Percentiles rank a stretch among this genome's conserved stretches.
Conservation (phyloP, 2,797 vertebrate species). For the Thalassophryne amazonica region DNA sequence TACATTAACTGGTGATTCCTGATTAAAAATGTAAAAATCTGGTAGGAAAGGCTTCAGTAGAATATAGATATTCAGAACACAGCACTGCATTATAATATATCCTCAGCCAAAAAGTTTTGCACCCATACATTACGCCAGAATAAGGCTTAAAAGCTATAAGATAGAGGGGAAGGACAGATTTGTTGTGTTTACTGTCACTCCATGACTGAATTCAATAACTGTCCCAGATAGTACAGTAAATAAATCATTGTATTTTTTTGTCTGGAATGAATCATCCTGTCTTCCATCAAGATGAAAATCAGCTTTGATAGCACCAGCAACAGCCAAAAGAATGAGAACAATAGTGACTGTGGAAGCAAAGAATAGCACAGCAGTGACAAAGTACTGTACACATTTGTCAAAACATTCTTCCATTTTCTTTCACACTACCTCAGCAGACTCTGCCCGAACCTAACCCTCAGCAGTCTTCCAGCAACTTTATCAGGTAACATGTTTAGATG, state of each 20-base stretch:
- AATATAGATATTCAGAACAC: too few species aligned
- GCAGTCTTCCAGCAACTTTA: neutral
- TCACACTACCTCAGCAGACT: neutral
- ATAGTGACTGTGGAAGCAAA: conserved; percentile 15
- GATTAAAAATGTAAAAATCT: too few species aligned
- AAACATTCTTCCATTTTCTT: conserved; percentile 26
- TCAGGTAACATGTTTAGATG: conserved; percentile 17
- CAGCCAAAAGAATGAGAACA: conserved; percentile 20
- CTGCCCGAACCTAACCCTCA: too few species aligned
- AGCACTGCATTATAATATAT: neutral
- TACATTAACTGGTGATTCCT: too few species aligned
- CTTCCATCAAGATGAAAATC: conserved; percentile 31
- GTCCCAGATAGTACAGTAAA: conserved; percentile 14
- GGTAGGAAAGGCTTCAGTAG: too few species aligned
- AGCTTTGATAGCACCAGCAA: conserved; percentile 38
- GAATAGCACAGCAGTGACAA: conserved; percentile 21
- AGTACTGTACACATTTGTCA: conserved; percentile 37
- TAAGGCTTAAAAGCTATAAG: neutral
- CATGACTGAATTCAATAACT: conserved; percentile 2
- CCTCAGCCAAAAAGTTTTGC: neutral
- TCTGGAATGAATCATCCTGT: conserved; percentile 29
- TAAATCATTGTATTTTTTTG: conserved; percentile 37
- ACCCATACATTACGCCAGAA: neutral
- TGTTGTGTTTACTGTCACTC: conserved; percentile 8
- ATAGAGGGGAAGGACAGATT: neutral